Evolutionary conservation across 2,113 vertebrate genomes (phyloP).

Genomic region (Calyptomena viridis): DNA sequence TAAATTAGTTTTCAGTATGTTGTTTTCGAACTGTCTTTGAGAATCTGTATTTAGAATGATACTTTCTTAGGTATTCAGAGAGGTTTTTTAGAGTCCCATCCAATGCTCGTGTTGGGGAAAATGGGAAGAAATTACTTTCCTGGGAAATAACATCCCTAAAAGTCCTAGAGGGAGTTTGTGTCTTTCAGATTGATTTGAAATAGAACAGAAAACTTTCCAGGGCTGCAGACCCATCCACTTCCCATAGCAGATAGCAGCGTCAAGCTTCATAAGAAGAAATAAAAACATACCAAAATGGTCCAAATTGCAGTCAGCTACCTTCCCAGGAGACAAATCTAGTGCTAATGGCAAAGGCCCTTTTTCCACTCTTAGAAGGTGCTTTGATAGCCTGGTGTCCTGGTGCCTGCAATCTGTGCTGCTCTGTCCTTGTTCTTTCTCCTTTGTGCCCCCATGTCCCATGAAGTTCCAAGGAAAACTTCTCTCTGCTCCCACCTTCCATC

Average conservation of each 20-base stretch:
- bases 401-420: neutral
- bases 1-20: constrained; percentile 52
- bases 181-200: neutral
- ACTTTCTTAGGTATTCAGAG: neutral
- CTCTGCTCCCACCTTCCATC: neutral
- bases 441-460: neutral
- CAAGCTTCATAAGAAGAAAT: neutral
- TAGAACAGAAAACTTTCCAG: neutral
- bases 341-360: neutral
- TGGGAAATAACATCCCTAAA: neutral
- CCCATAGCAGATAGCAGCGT: neutral
- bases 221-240: neutral
- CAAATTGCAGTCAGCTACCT: neutral
- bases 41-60: neutral
- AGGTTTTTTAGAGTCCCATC: neutral
- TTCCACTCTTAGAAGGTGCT: neutral
- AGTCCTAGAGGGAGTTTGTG: neutral
- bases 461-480: neutral
- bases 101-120: neutral
- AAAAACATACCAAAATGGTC: neutral
- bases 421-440: neutral
- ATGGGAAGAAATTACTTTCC: neutral
- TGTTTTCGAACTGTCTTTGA: neutral
- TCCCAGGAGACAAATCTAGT: neutral
- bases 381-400: neutral